These are phyloP conservation scores for Deilephila porcellus DNA, from an alignment of 2,888 invertebrate genomes.

Conservation along the genomic window DNA sequence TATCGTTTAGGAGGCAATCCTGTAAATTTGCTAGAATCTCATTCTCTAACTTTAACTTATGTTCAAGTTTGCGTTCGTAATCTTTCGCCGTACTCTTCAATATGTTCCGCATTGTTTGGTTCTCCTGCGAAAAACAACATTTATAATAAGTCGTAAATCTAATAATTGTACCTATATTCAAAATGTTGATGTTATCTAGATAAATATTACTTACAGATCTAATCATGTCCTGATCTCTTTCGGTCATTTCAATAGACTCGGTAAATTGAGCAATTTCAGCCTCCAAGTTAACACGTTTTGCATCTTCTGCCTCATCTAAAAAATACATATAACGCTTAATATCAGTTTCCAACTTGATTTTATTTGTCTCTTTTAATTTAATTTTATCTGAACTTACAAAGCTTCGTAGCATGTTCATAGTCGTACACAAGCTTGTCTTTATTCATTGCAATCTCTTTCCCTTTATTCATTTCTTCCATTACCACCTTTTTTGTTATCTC, in stretches of 20 bases:
- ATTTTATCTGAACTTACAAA: conserved; percentile 56
- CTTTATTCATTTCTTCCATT: conserved; percentile 87
- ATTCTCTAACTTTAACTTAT: conserved; percentile 87
- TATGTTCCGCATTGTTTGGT: conserved; percentile 72
- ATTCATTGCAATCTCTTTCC: conserved; percentile 86
- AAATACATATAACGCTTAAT: conserved; percentile 24
- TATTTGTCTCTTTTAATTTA: not conserved
- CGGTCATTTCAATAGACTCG: conserved; percentile 85
- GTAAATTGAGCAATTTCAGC: conserved; percentile 81
- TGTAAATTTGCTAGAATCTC: conserved; percentile 86
- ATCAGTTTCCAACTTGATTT: not conserved
- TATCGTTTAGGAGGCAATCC: conserved; percentile 88
- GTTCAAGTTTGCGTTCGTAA: conserved; percentile 76
- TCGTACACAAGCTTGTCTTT: conserved; percentile 86
- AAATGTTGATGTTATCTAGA: not conserved
- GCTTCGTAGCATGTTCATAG: conserved; percentile 70
- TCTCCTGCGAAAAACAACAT: conserved; percentile 68
- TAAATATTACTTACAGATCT: conserved; percentile 58
- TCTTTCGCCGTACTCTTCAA: conserved; percentile 68
- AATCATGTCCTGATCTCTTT: conserved; percentile 85
- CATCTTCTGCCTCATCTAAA: conserved; percentile 81
- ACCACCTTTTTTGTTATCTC: conserved; percentile 88
- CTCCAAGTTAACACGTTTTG: conserved; percentile 80
- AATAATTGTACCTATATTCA: too few relatives aligned
- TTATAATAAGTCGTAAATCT: not conserved